Evolutionary conservation across 1,140 invertebrate species (phyloP).

Genomic region (Scaptomyza montana): DNA sequence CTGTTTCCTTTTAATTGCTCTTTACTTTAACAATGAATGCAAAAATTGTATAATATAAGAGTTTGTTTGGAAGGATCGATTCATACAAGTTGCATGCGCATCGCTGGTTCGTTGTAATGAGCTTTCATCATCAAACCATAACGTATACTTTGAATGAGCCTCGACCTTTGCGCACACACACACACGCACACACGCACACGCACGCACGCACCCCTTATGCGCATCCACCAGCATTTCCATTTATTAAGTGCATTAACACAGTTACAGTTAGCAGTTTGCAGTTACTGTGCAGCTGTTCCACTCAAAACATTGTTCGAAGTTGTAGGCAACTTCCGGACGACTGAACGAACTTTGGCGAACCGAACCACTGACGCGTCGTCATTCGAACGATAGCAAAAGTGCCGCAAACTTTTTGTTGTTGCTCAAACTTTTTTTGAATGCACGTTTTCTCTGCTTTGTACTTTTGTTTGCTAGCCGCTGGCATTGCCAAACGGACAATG

Average conservation of each 20-base stretch:
- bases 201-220: too few relatives aligned
- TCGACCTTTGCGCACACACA: slow-evolving; percentile 10
- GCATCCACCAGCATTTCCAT: not conserved
- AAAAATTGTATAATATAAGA: too few relatives aligned
- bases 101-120: slow-evolving; percentile 44
- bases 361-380: slow-evolving; percentile 16
- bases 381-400: slow-evolving; percentile 24
- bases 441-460: not conserved
- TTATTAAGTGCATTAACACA: slow-evolving; percentile 23
- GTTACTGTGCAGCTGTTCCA: slow-evolving; percentile 17
- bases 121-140: slow-evolving; percentile 33
- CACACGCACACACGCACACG: not conserved
- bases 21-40: too few relatives aligned
- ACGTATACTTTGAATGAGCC: not conserved
- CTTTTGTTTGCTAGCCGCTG: not conserved
- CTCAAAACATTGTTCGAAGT: slow-evolving; percentile 33
- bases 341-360: slow-evolving; percentile 22
- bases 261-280: slow-evolving; percentile 20
- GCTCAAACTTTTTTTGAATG: not conserved
- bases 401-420: slow-evolving; percentile 24
- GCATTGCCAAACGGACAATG: slow-evolving; percentile 22
- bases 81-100: slow-evolving; percentile 24
- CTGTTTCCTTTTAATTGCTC: too few relatives aligned
- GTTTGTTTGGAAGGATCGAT: not conserved
- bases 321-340: slow-evolving; percentile 46